Evolutionary conservation across 1,140 invertebrate species (phyloP).

Genomic region (Hyposmocoma kahamanoa): DNA sequence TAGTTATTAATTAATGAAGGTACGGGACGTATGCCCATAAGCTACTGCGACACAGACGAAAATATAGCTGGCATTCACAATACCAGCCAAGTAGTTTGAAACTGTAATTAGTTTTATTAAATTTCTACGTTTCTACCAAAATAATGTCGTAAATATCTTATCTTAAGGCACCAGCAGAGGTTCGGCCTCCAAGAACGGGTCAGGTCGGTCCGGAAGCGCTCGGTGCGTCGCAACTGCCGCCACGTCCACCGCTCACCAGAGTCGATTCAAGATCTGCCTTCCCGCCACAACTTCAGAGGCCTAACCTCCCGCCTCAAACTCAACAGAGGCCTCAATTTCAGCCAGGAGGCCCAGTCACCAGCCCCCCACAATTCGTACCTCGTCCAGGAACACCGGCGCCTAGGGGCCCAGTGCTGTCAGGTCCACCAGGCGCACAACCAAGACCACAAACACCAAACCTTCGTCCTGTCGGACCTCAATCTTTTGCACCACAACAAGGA

Average conservation of each 20-base stretch:
- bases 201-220: slow-evolving; percentile 26
- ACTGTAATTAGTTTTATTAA: too few relatives aligned
- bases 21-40: too few relatives aligned
- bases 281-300: slow-evolving; percentile 36
- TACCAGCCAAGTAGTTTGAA: too few relatives aligned
- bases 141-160: too few relatives aligned
- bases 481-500: slow-evolving; percentile 44
- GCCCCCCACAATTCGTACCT: slow-evolving; percentile 34
- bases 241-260: slow-evolving; percentile 58
- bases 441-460: slow-evolving; percentile 26
- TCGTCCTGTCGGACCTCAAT: slow-evolving; percentile 43
- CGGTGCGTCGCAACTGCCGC: slow-evolving; percentile 21
- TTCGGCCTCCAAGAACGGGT: slow-evolving; percentile 36
- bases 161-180: slow-evolving; percentile 49
- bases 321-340: slow-evolving; percentile 63
- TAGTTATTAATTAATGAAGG: too few relatives aligned
- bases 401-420: slow-evolving; percentile 31
- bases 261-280: slow-evolving; percentile 64
- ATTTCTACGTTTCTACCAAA: background rate
- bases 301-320: slow-evolving; percentile 34
- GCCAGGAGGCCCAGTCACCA: slow-evolving; percentile 59
- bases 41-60: too few relatives aligned
- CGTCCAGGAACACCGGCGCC: slow-evolving; percentile 33
- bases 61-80: too few relatives aligned
- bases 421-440: slow-evolving; percentile 38